Evolutionary conservation across 2,888 invertebrate genomes (phyloP), one percentile per base, ranked within the genome.

Genomic region (Patella depressa): DNA sequence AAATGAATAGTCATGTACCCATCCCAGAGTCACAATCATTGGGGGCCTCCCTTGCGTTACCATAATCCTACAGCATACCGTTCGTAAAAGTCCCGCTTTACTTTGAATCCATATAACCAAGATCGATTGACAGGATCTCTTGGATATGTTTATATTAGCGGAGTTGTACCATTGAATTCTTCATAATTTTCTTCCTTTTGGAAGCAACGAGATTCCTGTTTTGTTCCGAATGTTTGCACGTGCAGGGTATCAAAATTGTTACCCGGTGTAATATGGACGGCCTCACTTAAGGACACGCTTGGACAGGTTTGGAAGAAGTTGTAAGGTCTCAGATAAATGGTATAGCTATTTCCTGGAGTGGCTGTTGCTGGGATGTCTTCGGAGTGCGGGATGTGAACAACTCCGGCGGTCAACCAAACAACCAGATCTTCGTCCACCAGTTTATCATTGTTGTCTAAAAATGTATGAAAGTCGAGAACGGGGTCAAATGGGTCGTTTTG

Each of bases 301-400:
- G 88, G 88, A 73, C 87, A 87, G 74, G 88, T 85, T 53, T 87
- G 86, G 72, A 88, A 89, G 81, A 85, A 89, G 83, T 90, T 90
- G 82, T 84, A 87, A 3, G 90, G 90, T 2, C 82, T 77, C 24
- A 90, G 79, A 65, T 82, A 81, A 77, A 90, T 81, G 55, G 81
- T 81, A 71, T 85, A 82, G 72, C 85, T 84, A 57, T 84, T 85
- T 17, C 81, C 84, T 5, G 86, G 78, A 4, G 88, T 89, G 54
- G 88, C 80, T 9, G 83, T 86, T 45, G 87, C 82, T 0, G 90
- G 90, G 11, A 88, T 86, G 80, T 90, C 89, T 76, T 89, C 89
- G 4, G 88, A 86, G 65, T 85, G 85, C 3, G 90, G 90, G 53
- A 90, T 85, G 76, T 89, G 88, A 73, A 85, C 82, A 15, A 81